Evolutionary conservation across 2,888 invertebrate genomes (phyloP).

Genomic region (Drosophila nr. fundita): DNA sequence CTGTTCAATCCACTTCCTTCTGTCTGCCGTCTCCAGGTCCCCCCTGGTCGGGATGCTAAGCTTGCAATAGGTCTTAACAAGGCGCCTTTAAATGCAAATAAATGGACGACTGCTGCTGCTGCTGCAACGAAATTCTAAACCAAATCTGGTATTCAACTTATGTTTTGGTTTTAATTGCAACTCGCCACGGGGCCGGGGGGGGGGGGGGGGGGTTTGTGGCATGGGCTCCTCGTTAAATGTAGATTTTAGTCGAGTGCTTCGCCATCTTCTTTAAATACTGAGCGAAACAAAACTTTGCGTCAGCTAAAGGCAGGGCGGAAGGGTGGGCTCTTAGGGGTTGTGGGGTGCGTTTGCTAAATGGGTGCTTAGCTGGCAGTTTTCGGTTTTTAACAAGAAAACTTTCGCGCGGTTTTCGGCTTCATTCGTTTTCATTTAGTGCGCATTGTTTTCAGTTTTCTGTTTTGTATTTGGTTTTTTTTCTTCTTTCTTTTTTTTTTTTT

Average conservation of each 20-base stretch:
- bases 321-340: not conserved
- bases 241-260: conserved; percentile 62
- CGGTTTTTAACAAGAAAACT: conserved; percentile 67
- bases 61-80: conserved; percentile 53
- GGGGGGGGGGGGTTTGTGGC: not conserved
- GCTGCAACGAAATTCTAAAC: conserved; percentile 1
- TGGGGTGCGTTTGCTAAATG: conserved; percentile 29
- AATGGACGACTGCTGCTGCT: conserved; percentile 1
- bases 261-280: conserved; percentile 42
- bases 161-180: conserved; percentile 70
- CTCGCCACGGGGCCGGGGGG: not conserved
- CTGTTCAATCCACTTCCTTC: not conserved
- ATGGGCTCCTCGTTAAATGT: conserved; percentile 30
- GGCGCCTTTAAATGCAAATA: conserved; percentile 63
- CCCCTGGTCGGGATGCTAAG: not conserved
- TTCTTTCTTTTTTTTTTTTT: not conserved
- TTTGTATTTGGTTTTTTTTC: conserved; percentile 10
- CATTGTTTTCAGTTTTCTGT: conserved; percentile 49
- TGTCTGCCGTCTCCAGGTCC: not conserved
- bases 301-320: not conserved
- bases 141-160: conserved; percentile 47
- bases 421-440: conserved; percentile 68
- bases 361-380: conserved; percentile 45
- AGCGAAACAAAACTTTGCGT: conserved; percentile 42
- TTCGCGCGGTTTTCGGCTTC: conserved; percentile 63